These are phyloP conservation scores for Lasioglossum oenotherae DNA, from an alignment of 2,888 invertebrate genomes.

Conservation along the genomic window DNA sequence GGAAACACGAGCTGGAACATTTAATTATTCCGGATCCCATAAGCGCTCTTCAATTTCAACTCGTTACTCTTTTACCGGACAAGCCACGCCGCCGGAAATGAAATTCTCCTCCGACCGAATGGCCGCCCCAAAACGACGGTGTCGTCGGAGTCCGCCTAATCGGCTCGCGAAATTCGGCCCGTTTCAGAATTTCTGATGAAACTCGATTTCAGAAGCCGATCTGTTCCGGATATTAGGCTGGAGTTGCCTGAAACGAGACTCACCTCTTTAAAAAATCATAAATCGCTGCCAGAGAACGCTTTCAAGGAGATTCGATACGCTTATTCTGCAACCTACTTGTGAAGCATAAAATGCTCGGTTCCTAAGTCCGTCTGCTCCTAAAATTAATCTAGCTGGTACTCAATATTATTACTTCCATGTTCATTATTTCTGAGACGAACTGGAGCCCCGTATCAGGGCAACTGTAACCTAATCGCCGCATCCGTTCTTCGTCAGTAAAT, in stretches of 20 bases:
- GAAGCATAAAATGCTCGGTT: background rate
- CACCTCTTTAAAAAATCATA: background rate
- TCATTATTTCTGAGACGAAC: background rate
- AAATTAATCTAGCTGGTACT: too few species aligned
- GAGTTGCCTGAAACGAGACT: background rate
- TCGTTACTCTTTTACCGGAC: conserved; percentile 22
- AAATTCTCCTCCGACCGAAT: background rate
- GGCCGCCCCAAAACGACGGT: background rate
- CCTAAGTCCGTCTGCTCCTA: too few species aligned
- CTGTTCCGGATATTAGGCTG: background rate
- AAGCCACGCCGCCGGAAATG: conserved; percentile 1
- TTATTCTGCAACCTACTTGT: background rate
- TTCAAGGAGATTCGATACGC: background rate
- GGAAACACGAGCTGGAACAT: conserved; percentile 33
- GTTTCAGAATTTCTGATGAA: background rate
- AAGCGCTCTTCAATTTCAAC: conserved; percentile 28
- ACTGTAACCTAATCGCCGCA: background rate
- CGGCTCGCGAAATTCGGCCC: background rate
- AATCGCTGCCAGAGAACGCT: background rate
- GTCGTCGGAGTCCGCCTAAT: background rate
- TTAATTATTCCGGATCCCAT: conserved; percentile 52
- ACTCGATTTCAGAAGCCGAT: background rate
- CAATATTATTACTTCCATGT: too few species aligned
- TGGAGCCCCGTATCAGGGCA: background rate
- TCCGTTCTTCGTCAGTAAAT: background rate